These are phyloP conservation scores for Aphaenogaster floridana DNA, from an alignment of 1,140 invertebrate genomes.

Conservation along the genomic window DNA sequence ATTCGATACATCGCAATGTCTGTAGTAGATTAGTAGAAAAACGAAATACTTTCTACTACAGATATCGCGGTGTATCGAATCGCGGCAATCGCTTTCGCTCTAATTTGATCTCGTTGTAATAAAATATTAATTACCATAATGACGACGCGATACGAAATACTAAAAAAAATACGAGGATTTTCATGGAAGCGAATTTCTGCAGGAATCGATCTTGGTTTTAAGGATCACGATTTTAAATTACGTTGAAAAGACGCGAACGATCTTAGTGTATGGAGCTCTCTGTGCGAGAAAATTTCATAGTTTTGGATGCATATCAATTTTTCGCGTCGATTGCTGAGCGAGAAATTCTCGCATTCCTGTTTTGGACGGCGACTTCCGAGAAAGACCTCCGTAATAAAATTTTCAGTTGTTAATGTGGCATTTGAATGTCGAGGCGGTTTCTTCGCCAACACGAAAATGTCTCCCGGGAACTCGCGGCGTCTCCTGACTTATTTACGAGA, in stretches of 20 bases:
- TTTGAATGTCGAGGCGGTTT: conserved; percentile 47
- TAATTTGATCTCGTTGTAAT: no score
- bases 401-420: conserved; percentile 9
- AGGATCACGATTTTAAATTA: not conserved
- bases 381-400: not conserved
- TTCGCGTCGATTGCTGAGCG: not conserved
- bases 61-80: no score
- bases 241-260: not conserved
- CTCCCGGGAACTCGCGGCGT: conserved; percentile 6
- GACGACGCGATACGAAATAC: no score
- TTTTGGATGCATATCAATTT: not conserved
- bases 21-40: no score
- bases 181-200: not conserved
- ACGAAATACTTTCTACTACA: not conserved
- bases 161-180: not conserved
- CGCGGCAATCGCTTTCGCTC: no score
- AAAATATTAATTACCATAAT: no score
- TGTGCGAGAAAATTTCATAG: not conserved
- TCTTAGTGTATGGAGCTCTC: not conserved
- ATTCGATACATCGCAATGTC: not conserved
- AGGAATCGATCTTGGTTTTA: not conserved
- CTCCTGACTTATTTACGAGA: conserved; percentile 69
- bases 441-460: conserved; percentile 5
- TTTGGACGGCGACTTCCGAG: not conserved
- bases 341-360: not conserved